Evolutionary conservation across 2,797 vertebrate genomes (phyloP).

Genomic region (Orestias chungarensis): DNA sequence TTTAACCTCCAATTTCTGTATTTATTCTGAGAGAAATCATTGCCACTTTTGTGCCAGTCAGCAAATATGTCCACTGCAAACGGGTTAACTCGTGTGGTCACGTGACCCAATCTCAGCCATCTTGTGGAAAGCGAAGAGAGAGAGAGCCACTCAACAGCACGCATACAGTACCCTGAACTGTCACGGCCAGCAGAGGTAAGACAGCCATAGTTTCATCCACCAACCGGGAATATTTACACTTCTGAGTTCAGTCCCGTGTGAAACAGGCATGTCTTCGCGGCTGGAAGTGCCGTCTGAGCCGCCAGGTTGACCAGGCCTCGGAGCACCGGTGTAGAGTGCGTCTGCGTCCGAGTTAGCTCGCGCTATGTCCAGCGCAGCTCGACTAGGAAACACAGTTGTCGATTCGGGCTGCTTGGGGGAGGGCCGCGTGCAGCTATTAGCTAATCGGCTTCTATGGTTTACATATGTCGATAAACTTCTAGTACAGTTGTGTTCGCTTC

Average conservation of each 20-base stretch:
- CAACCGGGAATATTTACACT: constrained; percentile 30
- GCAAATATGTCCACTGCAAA: constrained; percentile 60
- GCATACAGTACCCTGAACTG: constrained; percentile 84
- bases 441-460: constrained; percentile 51
- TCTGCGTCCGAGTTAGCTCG: constrained; percentile 27
- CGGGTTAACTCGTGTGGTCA: constrained; percentile 77
- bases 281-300: constrained; percentile 48
- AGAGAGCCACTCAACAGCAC: constrained; percentile 78
- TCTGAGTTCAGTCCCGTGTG: constrained; percentile 34
- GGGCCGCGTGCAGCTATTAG: constrained; percentile 71
- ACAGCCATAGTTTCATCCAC: constrained; percentile 72
- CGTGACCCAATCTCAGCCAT: constrained; percentile 83
- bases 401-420: constrained; percentile 37
- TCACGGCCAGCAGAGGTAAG: constrained; percentile 86
- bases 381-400: constrained; percentile 56
- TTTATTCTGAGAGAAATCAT: neutral
- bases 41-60: constrained; percentile 49
- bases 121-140: constrained; percentile 84
- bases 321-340: constrained; percentile 68
- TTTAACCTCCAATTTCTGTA: no score
- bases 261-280: constrained; percentile 22
- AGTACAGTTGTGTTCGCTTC: neutral
- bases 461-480: constrained; percentile 42
- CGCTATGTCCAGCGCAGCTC: constrained; percentile 22
- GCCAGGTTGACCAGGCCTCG: constrained; percentile 76